Base-by-base conservation (phyloP, 2,888 invertebrate species). In the Lepeophtheirus nordmannii region DNA sequence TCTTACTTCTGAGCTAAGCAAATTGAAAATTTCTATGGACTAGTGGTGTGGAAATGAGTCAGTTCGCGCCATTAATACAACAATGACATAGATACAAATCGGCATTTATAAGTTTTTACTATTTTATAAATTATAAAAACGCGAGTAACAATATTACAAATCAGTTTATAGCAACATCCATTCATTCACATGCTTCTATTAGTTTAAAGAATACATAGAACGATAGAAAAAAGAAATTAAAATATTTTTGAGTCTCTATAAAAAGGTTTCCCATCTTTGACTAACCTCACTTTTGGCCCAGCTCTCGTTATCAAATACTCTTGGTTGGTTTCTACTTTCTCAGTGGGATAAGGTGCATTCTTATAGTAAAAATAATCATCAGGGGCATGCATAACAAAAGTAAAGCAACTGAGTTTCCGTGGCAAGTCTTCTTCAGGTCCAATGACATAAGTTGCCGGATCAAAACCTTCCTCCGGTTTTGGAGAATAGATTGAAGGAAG, bases 351-450 rank as follows among this genome's bases (percentile, higher is more conserved):
- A 0, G 90, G 89, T 14, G 83, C 83, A 69, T 80, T 84, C 70
- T 81, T 82, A 10, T 85, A 80, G 73, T 85, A 84, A 75, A 85
- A 90, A 76, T 92, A 92, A 75, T 91, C 90, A 0, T 89, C 89
- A 0, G 92, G 92, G 0, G 91, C 89, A 73, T 90, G 91, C 85
- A 91, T 90, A 20, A 92, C 83, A 77, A 92, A 93, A 73, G 89
- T 86, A 84, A 93, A 85, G 70, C 83, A 87, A 39, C 87, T 87
- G 65, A 93, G 78, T 74, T 85, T 87, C 9, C 92, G 80, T 0
- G 91, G 87, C 1, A 89, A 78, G 70, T 92, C 91, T 77, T 93
- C 93, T 73, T 66, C 66, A n/a, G 66, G 66, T 23, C 89, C 92
- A 71, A 92, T 84, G 56, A 91, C 83, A 73, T 90, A 93, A 14